Percentiles rank a stretch among this genome's conserved stretches.
These are phyloP conservation scores for Salmo trutta DNA, from an alignment of 2,797 vertebrate species.

Conservation along the genomic window DNA sequence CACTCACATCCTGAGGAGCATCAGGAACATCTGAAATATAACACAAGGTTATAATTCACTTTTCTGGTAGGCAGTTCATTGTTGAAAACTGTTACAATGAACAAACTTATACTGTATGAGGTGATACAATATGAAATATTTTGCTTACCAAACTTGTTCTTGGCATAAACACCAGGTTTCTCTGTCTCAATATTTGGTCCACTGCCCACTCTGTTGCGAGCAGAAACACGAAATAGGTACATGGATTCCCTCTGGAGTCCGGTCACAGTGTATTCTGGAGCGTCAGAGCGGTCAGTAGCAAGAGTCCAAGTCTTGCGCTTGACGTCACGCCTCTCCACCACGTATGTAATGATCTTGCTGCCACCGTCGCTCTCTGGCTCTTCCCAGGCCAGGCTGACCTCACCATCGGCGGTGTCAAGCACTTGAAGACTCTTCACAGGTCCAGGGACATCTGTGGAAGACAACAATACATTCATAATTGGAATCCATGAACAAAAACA, in stretches of 20 bases:
- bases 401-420: conserved; percentile 91
- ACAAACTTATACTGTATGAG: background rate
- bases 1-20: conserved; percentile 87
- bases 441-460: conserved; percentile 88
- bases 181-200: conserved; percentile 92
- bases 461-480: background rate
- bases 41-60: background rate
- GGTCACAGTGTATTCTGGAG: conserved; percentile 90
- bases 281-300: conserved; percentile 87
- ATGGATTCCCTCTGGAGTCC: conserved; percentile 91
- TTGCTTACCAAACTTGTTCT: conserved; percentile 92
- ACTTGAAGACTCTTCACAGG: conserved; percentile 94
- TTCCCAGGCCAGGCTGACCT: conserved; percentile 94
- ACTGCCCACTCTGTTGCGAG: conserved; percentile 91
- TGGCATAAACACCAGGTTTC: conserved; percentile 87
- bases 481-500: background rate
- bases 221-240: conserved; percentile 95
- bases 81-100: background rate
- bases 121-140: background rate
- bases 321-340: conserved; percentile 91
- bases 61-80: background rate
- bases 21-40: conserved; percentile 87
- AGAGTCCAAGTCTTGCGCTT: conserved; percentile 96
- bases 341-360: conserved; percentile 89
- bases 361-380: conserved; percentile 94